Evolutionary conservation across 64 coral and sea anemone species (phyloP).

Genomic region (Dendronephthya gigantea): DNA sequence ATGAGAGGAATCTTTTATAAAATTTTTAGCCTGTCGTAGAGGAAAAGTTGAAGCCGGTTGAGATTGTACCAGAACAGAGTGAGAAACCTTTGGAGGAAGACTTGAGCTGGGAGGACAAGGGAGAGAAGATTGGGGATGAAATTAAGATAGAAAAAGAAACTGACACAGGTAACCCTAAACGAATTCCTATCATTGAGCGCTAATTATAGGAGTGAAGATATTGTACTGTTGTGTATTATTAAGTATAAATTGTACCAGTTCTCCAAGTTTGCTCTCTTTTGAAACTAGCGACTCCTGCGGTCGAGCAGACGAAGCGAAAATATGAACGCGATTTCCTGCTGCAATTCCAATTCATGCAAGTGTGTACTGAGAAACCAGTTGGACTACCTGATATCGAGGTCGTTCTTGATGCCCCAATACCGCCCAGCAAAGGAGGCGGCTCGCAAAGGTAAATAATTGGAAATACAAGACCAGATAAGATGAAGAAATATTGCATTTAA

Average conservation of each 20-base stretch:
- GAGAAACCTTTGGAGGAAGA: slow-evolving; percentile 1
- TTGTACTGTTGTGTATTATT: not conserved
- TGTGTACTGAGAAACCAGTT: slow-evolving; percentile 43
- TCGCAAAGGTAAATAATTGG: not conserved
- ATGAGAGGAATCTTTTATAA: not conserved
- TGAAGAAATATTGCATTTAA: not conserved
- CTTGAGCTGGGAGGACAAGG: slow-evolving; percentile 1
- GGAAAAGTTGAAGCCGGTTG: not conserved
- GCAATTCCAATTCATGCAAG: not conserved
- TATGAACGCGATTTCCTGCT: slow-evolving; percentile 16
- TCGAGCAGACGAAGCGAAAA: not conserved
- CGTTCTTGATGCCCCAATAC: slow-evolving; percentile 43
- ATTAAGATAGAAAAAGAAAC: not conserved
- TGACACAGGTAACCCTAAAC: not conserved
- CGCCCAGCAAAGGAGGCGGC: not conserved
- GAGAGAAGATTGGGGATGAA: slow-evolving; percentile 18
- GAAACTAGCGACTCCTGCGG: not conserved
- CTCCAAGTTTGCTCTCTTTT: not conserved
- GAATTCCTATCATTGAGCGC: not conserved
- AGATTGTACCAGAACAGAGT: not conserved
- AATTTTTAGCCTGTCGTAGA: not conserved
- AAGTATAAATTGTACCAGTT: too few species aligned
- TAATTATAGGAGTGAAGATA: not conserved
- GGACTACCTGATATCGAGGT: slow-evolving; percentile 80
- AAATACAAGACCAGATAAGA: not conserved